Evolutionary conservation across 2,888 invertebrate genomes (phyloP), one percentile per base, ranked within the genome.

Genomic region (Antitype chi): DNA sequence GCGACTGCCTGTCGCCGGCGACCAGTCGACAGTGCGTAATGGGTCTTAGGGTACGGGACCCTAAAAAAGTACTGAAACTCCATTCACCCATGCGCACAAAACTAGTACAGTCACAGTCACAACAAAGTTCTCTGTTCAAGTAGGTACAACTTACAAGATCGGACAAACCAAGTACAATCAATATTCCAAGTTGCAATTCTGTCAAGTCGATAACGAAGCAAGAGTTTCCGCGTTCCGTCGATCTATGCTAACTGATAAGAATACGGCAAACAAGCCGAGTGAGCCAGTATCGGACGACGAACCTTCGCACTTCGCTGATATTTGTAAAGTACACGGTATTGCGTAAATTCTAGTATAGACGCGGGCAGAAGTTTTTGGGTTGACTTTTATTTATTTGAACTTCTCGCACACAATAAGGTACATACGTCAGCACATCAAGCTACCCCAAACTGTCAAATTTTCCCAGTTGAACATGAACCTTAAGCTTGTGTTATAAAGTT

Each of bases 231-330:
- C 88, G 88, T 92, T 90, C 87, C 84, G 80, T 87, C 89, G 93
- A 93, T 93, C 92, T 89, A 82, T 89, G 89, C 82, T 88, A 81
- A 78, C 87, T 90, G 93, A 93, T 93, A 93, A 93, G 88, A 78
- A 53, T 60, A 83, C 75, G 49, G 85, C 83, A 86, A 89, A 89
- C 87, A 86, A 81, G 66, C 80, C 80, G 64, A 76, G 78, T 70
- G 64, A 77, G 78, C 70, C 64, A 63, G 78, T 88, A 89, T 89
- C 91, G 90, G 86, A 75, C 89, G 80, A 85, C 82, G 89, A 89
- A 89, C 89, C 81, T 81, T 64, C 43, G 66, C 72, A 43, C 60
- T 64, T 82, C 63, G 70, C 73, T 55, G 74, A 70, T 82, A 64
- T 82, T 78, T 68, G 74, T 82, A 63, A 74, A 62, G 57, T 59